These are phyloP conservation scores for Pseudomyrmex gracilis DNA, from an alignment of 1,140 invertebrate species.

Conservation along the genomic window DNA sequence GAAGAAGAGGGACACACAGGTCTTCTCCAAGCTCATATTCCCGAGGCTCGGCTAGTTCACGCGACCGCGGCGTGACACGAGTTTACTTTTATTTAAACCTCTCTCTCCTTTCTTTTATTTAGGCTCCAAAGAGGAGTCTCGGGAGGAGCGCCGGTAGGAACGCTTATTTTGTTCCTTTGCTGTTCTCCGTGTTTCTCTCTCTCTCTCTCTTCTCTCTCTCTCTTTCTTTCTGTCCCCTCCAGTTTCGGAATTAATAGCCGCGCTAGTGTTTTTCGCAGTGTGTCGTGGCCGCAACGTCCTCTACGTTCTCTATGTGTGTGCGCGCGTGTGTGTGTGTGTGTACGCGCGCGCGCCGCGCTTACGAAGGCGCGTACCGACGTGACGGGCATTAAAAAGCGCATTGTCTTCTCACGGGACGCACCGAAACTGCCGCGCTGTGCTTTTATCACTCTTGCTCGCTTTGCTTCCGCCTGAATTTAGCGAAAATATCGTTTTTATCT, in stretches of 20 bases:
- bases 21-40: conserved; percentile 41
- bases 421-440: conserved; percentile 51
- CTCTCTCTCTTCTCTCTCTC: too few species aligned
- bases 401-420: conserved; percentile 68
- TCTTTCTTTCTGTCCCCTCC: conserved; percentile 79
- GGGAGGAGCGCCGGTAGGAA: conserved; percentile 47
- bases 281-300: conserved; percentile 28
- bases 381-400: conserved; percentile 66
- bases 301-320: neutral
- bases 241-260: conserved; percentile 83
- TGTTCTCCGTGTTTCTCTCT: conserved; percentile 78
- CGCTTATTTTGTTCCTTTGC: conserved; percentile 83
- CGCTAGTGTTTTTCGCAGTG: conserved; percentile 79
- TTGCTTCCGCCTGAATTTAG: neutral
- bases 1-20: conserved; percentile 39
- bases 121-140: conserved; percentile 74
- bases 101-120: conserved; percentile 83
- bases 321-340: conserved; percentile 54
- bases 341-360: conserved; percentile 55
- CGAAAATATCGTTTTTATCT: too few species aligned
- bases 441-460: conserved; percentile 59
- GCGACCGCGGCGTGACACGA: conserved; percentile 78
- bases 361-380: conserved; percentile 52
- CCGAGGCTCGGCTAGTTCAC: conserved; percentile 57
- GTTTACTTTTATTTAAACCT: conserved; percentile 86